Base-by-base conservation (phyloP, 2,113 vertebrate genomes). In the Panthera uncia region DNA sequence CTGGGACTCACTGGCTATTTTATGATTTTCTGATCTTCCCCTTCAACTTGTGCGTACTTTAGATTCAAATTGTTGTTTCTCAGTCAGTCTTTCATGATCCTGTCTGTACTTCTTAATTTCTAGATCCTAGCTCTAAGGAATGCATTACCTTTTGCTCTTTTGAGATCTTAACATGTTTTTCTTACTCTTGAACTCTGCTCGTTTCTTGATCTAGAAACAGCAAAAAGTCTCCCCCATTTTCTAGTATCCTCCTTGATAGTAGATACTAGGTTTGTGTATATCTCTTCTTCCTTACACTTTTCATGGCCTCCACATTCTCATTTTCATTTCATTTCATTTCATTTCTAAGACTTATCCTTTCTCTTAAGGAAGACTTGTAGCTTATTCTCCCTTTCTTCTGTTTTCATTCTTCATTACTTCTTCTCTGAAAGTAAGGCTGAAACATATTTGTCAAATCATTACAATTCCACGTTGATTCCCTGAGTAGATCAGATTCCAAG, bases 331-430 rank as follows among this genome's bases (percentile, higher is more conserved):
- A 38, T 38, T 38, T 45, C 41, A 45, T 45, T 93, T 93, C 3
- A 3, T 96, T 25, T 50, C 45, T 89, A 57, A 93, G 38, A 68
- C 33, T 15, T 89, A 52, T 16, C 16, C 71, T 93, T 85, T 79
- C 63, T 41, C 27, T 83, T 95, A 73, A 71, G 36, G 38, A 89
- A 89, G 74, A 63, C 27, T 78, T 48, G 27, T 93, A 68, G 45
- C 27, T 93, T 84, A 78, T 45, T 82, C 45, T 89, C 6, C 1
- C 52, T 86, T 78, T 79, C 63, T 79, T 73, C 79, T 29, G 6
- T 85, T 93, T 96, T 45, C 21, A 85, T 96, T 85, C 50, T 93
- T 89, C 38, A 7, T 79, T 93, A 48, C 21, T 89, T 14, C 6
- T 52, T 4, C 79, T 93, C 33, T 82, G 52, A 79, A 86, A 93